Base-by-base conservation (phyloP, 2,797 vertebrate genomes). In the Alauda arvensis region DNA sequence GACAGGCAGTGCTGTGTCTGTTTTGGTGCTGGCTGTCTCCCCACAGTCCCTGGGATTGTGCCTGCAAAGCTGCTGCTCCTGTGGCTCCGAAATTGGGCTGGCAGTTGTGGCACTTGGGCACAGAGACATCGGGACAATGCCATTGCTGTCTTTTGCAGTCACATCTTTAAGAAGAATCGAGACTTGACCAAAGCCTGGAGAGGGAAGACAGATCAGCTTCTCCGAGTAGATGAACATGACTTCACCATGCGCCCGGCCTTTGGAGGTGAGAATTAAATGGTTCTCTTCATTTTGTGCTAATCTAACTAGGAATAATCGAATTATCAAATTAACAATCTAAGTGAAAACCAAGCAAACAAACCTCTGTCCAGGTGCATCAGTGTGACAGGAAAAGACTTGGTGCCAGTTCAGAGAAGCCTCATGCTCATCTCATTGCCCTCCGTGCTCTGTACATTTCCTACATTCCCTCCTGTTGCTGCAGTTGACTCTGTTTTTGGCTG, bases 231-330 rank as follows among this genome's bases (percentile, higher is more conserved):
- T 0, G 98, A 99, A 43, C 99, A 99, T 1, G 99, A 99, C 93
- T 99, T 99, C 95, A 98, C 98, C 93, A 98, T 99, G 98, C 97
- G 99, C 84, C 99, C 99, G 0, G 98, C 98, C 62, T 99, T 99
- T 43, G 99, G 98, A 97, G 99, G 99, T 99, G 96, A 96, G 96
- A 68, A 39, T 11, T 18, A 20, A 55, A 16, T 1, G 1, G 2
- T 56, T 83, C 26, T n/a, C 39, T 45, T 68, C 17, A 46, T 63
- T 82, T 67, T 8, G 2, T 34, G n/a, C 25, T 78, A 17, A 18
- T 55, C 25, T 67, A 56, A 56, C 77, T 59, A 48, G 53, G 55
- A 71, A 24, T 18, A 1, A 65, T 29, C 16, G 31, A 52, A 69
- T 60, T 23, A 39, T 12, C 13, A 25, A 39, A 39, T 37, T 70